Evolutionary conservation across 2,888 invertebrate species (phyloP).

Genomic region (Eupsilia transversa): DNA sequence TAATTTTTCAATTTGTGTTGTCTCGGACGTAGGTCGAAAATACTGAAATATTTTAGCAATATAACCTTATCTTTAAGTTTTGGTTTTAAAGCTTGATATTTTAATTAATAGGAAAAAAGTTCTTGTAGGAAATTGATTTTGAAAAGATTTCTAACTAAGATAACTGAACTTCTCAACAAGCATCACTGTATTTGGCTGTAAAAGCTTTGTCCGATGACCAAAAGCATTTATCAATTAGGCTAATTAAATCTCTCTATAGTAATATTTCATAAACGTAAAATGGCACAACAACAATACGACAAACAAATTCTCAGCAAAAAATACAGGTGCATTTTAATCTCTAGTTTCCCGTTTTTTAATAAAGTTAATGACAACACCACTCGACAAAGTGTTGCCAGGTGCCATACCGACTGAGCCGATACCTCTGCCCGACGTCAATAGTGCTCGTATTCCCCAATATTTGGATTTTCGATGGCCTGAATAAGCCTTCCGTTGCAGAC

Average conservation of each 20-base stretch:
- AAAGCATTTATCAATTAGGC: constrained; percentile 35
- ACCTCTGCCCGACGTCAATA: constrained; percentile 33
- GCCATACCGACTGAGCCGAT: constrained; percentile 25
- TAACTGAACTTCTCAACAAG: not conserved
- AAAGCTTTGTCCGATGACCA: not conserved
- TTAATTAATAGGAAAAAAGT: not conserved
- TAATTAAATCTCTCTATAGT: constrained; percentile 35
- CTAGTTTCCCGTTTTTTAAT: constrained; percentile 44
- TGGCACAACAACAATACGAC: constrained; percentile 8
- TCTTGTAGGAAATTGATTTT: not conserved
- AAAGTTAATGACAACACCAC: constrained; percentile 54
- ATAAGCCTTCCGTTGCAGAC: constrained; percentile 48
- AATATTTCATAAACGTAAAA: constrained; percentile 27
- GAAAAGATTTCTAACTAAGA: not conserved
- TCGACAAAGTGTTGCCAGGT: constrained; percentile 40
- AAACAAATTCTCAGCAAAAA: constrained; percentile 31
- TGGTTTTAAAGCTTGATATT: not conserved
- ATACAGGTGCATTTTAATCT: constrained; percentile 39
- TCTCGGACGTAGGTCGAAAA: not conserved
- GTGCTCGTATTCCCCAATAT: constrained; percentile 44
- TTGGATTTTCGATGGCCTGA: constrained; percentile 50
- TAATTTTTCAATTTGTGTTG: constrained; percentile 58
- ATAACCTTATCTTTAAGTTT: not conserved
- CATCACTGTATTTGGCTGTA: not conserved
- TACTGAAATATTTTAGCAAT: not conserved